phyloP scores from a whole-genome alignment of 2,888 invertebrate genomes.

The Idaea biselata region DNA sequence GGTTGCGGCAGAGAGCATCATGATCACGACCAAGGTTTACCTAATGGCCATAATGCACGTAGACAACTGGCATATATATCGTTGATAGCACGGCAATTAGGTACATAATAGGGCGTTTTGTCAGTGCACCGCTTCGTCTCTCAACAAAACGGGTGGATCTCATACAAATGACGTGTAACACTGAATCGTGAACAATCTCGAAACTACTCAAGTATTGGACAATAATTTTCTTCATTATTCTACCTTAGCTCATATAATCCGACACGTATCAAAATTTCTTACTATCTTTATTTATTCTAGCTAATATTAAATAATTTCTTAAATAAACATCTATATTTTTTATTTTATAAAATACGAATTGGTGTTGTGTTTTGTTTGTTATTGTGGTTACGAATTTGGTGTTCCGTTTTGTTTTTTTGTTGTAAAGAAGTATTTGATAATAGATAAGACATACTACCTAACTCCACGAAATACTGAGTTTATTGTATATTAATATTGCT shows the following conservation, averaged over 20 bases:
- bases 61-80: no score
- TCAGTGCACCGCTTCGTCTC: background rate
- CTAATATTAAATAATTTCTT: conserved; percentile 43
- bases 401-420: conserved; percentile 25
- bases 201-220: conserved; percentile 40
- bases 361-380: conserved; percentile 32
- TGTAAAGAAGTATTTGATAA: conserved; percentile 7
- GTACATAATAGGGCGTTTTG: no score
- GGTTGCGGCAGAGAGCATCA: background rate
- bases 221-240: conserved; percentile 36
- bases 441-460: background rate
- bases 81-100: no score
- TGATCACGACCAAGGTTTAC: no score
- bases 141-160: conserved; percentile 2
- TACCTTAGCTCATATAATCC: conserved; percentile 45
- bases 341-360: conserved; percentile 28
- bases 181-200: conserved; percentile 12
- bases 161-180: conserved; percentile 9
- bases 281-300: conserved; percentile 55
- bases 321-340: conserved; percentile 35
- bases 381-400: conserved; percentile 30
- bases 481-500: conserved; percentile 23
- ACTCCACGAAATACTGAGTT: conserved; percentile 9
- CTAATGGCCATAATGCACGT: no score
- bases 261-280: conserved; percentile 64